Evolutionary conservation across 2,113 vertebrate species (phyloP).

Genomic region (Haemorhous mexicanus): DNA sequence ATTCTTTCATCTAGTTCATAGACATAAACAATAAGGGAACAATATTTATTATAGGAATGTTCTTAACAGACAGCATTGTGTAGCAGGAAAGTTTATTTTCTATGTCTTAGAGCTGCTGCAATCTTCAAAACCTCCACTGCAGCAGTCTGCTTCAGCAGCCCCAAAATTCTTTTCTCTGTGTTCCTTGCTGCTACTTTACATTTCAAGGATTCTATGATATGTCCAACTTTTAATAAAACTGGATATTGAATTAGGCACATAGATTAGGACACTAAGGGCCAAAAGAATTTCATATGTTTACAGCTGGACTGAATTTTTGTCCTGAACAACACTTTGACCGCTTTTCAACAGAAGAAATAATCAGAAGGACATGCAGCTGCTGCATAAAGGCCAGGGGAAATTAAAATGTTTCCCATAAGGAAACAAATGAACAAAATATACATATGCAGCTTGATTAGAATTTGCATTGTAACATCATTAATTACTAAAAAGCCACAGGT

Average conservation of each 20-base stretch:
- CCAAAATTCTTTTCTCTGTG: background rate
- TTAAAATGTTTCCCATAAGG: conserved; percentile 52
- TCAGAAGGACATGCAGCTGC: conserved; percentile 56
- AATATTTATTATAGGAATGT: background rate
- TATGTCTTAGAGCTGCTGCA: background rate
- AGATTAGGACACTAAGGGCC: background rate
- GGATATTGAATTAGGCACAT: background rate
- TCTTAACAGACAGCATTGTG: background rate
- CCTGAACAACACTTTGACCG: background rate
- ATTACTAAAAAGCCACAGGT: conserved; percentile 63
- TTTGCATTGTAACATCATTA: conserved; percentile 55
- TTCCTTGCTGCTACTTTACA: background rate
- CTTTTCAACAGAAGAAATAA: conserved; percentile 37
- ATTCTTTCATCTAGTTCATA: background rate
- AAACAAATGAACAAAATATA: conserved; percentile 58
- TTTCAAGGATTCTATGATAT: background rate
- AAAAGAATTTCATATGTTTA: background rate
- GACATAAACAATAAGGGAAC: background rate
- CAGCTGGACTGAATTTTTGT: conserved; percentile 9
- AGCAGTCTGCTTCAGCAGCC: background rate
- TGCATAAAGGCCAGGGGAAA: conserved; percentile 42
- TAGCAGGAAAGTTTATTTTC: background rate
- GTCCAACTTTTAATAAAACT: background rate
- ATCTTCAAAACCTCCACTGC: background rate
- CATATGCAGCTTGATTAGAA: conserved; percentile 43